These are phyloP conservation scores for Darwinula stevensoni DNA, from an alignment of 2,888 invertebrate species.

Conservation along the genomic window DNA sequence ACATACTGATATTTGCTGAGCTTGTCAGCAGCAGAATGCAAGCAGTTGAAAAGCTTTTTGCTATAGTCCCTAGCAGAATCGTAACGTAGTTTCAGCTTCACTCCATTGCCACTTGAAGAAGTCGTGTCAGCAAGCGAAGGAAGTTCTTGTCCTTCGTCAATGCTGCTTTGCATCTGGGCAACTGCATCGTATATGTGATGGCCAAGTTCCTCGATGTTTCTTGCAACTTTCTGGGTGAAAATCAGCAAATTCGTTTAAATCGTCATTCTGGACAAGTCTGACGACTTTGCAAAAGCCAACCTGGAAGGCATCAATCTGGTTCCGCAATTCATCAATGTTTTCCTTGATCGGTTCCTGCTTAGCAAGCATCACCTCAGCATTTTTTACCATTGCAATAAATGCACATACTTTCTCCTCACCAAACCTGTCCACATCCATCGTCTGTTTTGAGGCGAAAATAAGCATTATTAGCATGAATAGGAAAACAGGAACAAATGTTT, in stretches of 20 bases:
- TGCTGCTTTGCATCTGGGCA: constrained; percentile 65
- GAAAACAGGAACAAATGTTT: constrained; percentile 3
- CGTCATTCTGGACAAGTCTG: constrained; percentile 1
- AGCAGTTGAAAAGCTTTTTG: constrained; percentile 38
- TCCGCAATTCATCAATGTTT: constrained; percentile 50
- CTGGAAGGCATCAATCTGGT: constrained; percentile 65
- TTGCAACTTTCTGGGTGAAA: constrained; percentile 40
- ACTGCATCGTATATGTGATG: constrained; percentile 53
- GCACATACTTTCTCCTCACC: constrained; percentile 61
- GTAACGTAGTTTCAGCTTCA: constrained; percentile 47
- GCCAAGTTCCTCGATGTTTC: constrained; percentile 58
- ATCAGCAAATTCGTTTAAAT: constrained; percentile 3
- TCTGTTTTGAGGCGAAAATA: not conserved
- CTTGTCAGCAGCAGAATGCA: constrained; percentile 54
- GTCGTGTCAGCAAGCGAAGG: constrained; percentile 68
- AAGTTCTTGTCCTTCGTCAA: constrained; percentile 66
- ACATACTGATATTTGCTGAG: constrained; percentile 45
- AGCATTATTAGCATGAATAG: constrained; percentile 1
- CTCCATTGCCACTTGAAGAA: constrained; percentile 54
- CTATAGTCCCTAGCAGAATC: constrained; percentile 52
- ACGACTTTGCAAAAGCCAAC: constrained; percentile 17
- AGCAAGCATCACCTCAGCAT: constrained; percentile 51
- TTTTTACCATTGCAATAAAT: constrained; percentile 55
- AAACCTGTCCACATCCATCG: constrained; percentile 70
- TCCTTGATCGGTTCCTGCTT: constrained; percentile 61